Percentiles rank a stretch among this genome's conserved stretches.
These are phyloP conservation scores for Eristalis arbustorum DNA, from an alignment of 2,888 invertebrate species.

Conservation along the genomic window DNA sequence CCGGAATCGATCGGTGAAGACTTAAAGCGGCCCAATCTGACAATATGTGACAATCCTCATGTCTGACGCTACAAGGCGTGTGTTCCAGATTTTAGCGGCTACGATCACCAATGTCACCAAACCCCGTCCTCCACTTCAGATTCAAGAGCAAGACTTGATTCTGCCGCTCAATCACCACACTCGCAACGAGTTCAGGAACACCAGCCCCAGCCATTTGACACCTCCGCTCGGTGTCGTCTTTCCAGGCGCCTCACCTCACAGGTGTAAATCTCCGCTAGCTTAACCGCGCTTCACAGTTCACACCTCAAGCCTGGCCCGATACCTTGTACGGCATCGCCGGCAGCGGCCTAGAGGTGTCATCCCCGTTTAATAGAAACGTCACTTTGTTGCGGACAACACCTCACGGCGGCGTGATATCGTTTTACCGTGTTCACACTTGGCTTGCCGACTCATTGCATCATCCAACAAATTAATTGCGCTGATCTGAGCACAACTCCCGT, in stretches of 20 bases:
- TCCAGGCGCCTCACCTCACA: slow-evolving; percentile 3
- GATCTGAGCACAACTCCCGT: slow-evolving; percentile 16
- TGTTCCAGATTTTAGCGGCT: too few species aligned
- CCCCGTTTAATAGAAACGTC: slow-evolving; percentile 54
- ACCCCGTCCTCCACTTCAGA: too few species aligned
- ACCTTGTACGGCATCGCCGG: neutral
- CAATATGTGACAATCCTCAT: too few species aligned
- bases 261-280: neutral
- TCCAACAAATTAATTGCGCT: slow-evolving; percentile 54
- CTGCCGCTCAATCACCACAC: neutral
- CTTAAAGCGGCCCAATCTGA: too few species aligned
- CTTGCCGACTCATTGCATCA: slow-evolving; percentile 51
- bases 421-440: slow-evolving; percentile 58
- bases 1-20: too few species aligned
- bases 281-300: slow-evolving; percentile 4
- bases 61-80: too few species aligned
- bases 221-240: slow-evolving; percentile 18
- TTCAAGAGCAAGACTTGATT: too few species aligned
- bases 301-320: neutral
- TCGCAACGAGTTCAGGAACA: neutral
- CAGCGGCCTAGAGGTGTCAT: slow-evolving; percentile 23
- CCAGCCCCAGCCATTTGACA: slow-evolving; percentile 20
- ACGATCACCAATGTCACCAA: too few species aligned
- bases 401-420: slow-evolving; percentile 19
- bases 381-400: slow-evolving; percentile 39